phyloP scores from a whole-genome alignment of 2,888 invertebrate species.

The Venusia cambrica region DNA sequence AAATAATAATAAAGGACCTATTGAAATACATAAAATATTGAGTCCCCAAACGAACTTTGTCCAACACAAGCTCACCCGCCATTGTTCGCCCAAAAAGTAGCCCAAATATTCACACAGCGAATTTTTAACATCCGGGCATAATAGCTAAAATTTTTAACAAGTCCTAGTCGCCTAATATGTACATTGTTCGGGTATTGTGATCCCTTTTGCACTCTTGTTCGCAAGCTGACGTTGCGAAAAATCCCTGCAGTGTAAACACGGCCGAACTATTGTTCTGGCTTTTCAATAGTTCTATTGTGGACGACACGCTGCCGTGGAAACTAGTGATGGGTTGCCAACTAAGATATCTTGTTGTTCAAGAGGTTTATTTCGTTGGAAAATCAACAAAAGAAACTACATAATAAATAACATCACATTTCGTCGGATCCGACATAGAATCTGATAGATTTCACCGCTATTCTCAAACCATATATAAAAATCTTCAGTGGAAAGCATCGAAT shows the following conservation, averaged over 20 bases:
- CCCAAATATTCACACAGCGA: slow-evolving; percentile 11
- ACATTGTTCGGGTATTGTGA: slow-evolving; percentile 15
- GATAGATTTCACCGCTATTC: no score
- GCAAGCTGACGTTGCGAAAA: slow-evolving; percentile 33
- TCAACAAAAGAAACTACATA: no score
- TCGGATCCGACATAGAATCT: no score
- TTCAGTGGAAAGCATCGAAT: no score
- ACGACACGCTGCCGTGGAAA: slow-evolving; percentile 25
- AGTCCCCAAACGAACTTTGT: neutral
- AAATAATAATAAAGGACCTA: no score
- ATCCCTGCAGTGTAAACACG: slow-evolving; percentile 51
- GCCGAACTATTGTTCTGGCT: slow-evolving; percentile 57
- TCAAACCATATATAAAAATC: no score
- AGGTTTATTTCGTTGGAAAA: no score
- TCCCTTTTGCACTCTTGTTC: slow-evolving; percentile 24
- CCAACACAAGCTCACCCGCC: neutral
- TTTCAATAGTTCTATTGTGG: slow-evolving; percentile 58
- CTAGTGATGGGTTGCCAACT: slow-evolving; percentile 24
- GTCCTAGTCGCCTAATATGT: slow-evolving; percentile 8
- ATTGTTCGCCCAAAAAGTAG: slow-evolving; percentile 2
- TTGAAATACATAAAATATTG: no score
- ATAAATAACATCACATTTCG: no score
- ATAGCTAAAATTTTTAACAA: slow-evolving; percentile 20
- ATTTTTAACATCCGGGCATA: slow-evolving; percentile 4
- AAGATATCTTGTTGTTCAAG: slow-evolving; percentile 3